These are phyloP conservation scores for Drosophila affinis DNA, from an alignment of 2,888 invertebrate genomes.

Conservation along the genomic window DNA sequence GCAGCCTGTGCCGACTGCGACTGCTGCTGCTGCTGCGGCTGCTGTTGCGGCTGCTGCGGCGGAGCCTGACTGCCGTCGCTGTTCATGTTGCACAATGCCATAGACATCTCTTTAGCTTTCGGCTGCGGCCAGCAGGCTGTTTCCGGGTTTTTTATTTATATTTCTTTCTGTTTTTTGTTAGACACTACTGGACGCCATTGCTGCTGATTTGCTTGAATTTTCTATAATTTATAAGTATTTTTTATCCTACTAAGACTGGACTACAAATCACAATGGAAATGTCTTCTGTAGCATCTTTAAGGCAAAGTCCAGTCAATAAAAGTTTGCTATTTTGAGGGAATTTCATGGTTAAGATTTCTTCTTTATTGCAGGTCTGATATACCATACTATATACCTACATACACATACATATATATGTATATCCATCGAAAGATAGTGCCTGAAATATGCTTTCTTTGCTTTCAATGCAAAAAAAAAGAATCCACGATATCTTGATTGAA, in stretches of 20 bases:
- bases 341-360: background rate
- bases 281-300: constrained; percentile 56
- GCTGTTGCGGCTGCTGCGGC: constrained; percentile 27
- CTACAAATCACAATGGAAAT: constrained; percentile 70
- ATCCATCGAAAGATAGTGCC: background rate
- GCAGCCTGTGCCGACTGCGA: constrained; percentile 9
- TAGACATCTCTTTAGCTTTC: constrained; percentile 67
- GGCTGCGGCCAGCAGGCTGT: background rate
- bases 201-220: constrained; percentile 4
- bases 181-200: constrained; percentile 39
- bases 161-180: constrained; percentile 3
- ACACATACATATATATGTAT: too few species aligned
- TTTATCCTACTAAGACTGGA: constrained; percentile 59
- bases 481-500: background rate
- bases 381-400: too few species aligned
- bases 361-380: too few species aligned
- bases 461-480: background rate
- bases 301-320: constrained; percentile 69
- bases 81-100: constrained; percentile 76
- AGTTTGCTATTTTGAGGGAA: constrained; percentile 27
- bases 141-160: background rate
- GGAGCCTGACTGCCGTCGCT: constrained; percentile 59
- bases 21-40: constrained; percentile 4
- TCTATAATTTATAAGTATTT: background rate
- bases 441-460: background rate